These are phyloP conservation scores for Gari tellinella DNA, from an alignment of 2,888 invertebrate species.

Conservation along the genomic window DNA sequence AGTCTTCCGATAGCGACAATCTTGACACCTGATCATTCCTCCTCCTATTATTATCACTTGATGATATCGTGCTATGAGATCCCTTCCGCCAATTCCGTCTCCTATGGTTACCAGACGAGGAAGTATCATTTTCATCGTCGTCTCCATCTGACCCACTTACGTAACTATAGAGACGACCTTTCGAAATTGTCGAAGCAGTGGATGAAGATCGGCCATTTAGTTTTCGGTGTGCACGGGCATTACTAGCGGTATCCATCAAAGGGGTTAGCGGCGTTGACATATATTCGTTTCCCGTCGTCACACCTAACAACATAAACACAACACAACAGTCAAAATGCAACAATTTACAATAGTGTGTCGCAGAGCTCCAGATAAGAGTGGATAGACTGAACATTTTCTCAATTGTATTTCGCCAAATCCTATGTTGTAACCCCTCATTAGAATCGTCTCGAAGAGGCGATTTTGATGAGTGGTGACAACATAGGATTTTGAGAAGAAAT, in stretches of 20 bases:
- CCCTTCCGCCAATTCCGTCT: slow-evolving; percentile 57
- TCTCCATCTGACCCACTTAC: slow-evolving; percentile 81
- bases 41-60: slow-evolving; percentile 59
- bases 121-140: slow-evolving; percentile 68
- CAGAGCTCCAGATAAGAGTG: slow-evolving; percentile 1
- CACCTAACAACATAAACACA: slow-evolving; percentile 55
- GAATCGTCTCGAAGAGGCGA: too few relatives aligned
- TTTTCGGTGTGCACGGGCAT: slow-evolving; percentile 23
- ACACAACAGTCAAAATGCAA: slow-evolving; percentile 40
- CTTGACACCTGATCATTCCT: slow-evolving; percentile 62
- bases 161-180: slow-evolving; percentile 67
- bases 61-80: slow-evolving; percentile 70
- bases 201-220: slow-evolving; percentile 46
- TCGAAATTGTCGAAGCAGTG: slow-evolving; percentile 44
- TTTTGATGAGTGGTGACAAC: too few relatives aligned
- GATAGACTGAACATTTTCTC: too few relatives aligned
- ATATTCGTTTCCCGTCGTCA: slow-evolving; percentile 54
- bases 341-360: slow-evolving; percentile 25
- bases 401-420: too few relatives aligned
- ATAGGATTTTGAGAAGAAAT: too few relatives aligned
- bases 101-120: slow-evolving; percentile 57
- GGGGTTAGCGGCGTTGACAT: slow-evolving; percentile 57
- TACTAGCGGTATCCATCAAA: slow-evolving; percentile 47
- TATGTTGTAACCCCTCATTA: too few relatives aligned
- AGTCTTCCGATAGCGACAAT: slow-evolving; percentile 60